Evolutionary conservation across 2,888 invertebrate genomes (phyloP).

Genomic region (Margaritifera margaritifera): DNA sequence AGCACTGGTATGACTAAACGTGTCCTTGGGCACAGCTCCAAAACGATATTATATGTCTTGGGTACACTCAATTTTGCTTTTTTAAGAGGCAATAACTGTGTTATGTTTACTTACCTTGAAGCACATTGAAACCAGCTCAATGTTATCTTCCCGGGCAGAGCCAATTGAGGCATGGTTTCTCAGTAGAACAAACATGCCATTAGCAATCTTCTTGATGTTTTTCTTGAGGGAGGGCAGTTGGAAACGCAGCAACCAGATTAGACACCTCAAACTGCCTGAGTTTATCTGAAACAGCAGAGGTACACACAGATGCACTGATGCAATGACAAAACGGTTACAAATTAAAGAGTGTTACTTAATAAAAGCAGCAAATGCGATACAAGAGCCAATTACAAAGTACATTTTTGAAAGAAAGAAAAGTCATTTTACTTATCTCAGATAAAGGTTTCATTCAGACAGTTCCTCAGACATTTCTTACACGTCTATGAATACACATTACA

Average conservation of each 20-base stretch:
- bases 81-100: no score
- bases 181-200: constrained; percentile 86
- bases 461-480: no score
- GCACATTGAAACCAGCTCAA: constrained; percentile 87
- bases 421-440: no score
- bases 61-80: no score
- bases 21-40: no score
- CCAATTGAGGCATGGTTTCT: constrained; percentile 92
- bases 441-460: no score
- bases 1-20: no score
- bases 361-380: neutral
- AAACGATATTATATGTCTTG: no score
- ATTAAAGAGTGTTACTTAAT: neutral
- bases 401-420: no score
- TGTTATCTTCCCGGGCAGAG: constrained; percentile 89
- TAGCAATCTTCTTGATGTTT: constrained; percentile 80
- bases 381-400: neutral
- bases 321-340: neutral
- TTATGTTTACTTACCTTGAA: constrained; percentile 82
- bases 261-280: constrained; percentile 75
- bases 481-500: no score
- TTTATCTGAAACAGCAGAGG: constrained; percentile 42
- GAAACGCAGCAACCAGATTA: constrained; percentile 81
- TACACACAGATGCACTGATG: neutral
- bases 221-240: constrained; percentile 80